Evolutionary conservation across 2,113 vertebrate species (phyloP).

Genomic region (Colius striatus): DNA sequence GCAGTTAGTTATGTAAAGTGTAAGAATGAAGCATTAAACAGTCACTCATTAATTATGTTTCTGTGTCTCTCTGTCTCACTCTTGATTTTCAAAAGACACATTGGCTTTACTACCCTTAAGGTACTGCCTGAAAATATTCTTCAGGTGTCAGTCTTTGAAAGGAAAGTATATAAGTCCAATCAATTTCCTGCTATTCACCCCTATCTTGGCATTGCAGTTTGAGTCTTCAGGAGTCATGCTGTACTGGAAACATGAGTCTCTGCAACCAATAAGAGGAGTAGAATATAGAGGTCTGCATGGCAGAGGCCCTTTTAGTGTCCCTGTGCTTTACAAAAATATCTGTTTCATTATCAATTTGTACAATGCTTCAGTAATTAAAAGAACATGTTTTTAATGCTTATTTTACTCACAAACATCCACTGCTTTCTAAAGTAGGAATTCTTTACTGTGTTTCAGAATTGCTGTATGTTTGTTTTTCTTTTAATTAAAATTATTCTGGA

Average conservation of each 20-base stretch:
- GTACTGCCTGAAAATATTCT: neutral
- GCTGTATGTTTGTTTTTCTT: neutral
- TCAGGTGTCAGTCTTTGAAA: neutral
- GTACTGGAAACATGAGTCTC: neutral
- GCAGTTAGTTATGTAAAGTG: neutral
- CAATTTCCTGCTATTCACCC: neutral
- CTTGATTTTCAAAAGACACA: neutral
- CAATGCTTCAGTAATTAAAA: neutral
- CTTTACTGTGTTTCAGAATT: neutral
- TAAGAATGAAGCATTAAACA: neutral
- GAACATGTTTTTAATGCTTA: neutral
- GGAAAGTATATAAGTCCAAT: neutral
- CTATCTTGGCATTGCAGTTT: neutral
- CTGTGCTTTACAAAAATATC: neutral
- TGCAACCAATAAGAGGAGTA: neutral
- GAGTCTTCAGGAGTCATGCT: neutral
- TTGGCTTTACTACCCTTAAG: neutral
- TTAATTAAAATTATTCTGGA: neutral
- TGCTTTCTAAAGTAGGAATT: neutral
- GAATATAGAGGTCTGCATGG: neutral
- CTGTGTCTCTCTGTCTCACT: neutral
- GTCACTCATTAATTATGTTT: neutral
- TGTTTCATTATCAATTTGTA: neutral
- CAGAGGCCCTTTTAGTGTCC: neutral
- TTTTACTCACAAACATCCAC: neutral